These are phyloP conservation scores for Pungitius pungitius DNA, from an alignment of 2,113 vertebrate genomes.

Conservation along the genomic window DNA sequence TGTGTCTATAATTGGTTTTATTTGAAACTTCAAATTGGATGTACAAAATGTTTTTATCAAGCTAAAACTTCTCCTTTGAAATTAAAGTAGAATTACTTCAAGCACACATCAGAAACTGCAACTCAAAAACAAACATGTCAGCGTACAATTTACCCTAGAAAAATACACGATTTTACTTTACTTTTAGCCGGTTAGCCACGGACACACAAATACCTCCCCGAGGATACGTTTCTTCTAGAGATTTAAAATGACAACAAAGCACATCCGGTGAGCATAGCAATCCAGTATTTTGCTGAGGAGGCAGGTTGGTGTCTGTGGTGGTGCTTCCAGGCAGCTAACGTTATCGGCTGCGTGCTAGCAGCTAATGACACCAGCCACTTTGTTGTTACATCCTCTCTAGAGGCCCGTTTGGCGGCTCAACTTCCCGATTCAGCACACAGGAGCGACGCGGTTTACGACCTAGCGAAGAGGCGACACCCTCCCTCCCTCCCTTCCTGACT, in stretches of 20 bases:
- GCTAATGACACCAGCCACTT: slow-evolving; percentile 38
- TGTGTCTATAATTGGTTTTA: not conserved
- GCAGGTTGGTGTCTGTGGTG: slow-evolving; percentile 26
- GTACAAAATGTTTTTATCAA: not conserved
- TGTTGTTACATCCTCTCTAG: slow-evolving; percentile 49
- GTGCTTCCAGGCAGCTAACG: not conserved
- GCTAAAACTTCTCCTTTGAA: not conserved
- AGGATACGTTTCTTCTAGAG: not conserved
- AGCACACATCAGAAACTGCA: not conserved
- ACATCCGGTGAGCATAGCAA: not conserved
- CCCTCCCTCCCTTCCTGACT: not conserved
- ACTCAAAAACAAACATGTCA: not conserved
- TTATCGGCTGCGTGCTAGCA: slow-evolving; percentile 21
- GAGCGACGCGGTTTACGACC: slow-evolving; percentile 28
- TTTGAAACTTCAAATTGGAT: not conserved
- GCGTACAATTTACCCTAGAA: not conserved
- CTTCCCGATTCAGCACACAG: slow-evolving; percentile 67
- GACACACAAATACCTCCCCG: not conserved
- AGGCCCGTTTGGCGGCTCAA: slow-evolving; percentile 46
- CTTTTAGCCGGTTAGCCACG: accelerated
- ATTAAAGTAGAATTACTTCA: not conserved
- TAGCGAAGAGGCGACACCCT: slow-evolving; percentile 56
- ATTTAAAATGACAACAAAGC: slow-evolving; percentile 31
- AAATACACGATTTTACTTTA: not conserved
- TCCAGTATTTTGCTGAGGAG: slow-evolving; percentile 43